phyloP scores from a whole-genome alignment of 2,888 invertebrate species.

The Chesias legatella region DNA sequence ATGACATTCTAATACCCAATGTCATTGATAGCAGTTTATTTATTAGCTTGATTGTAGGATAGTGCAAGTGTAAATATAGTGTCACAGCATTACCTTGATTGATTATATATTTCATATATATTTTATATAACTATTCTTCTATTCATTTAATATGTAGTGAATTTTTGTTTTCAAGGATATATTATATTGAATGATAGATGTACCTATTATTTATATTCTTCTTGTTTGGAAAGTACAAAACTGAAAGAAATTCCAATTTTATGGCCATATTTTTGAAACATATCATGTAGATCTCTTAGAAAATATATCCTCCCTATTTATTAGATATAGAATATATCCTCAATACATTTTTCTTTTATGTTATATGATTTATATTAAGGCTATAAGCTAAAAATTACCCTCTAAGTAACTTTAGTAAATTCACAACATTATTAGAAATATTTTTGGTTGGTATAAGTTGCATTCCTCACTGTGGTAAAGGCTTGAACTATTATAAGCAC shows the following conservation, averaged over 20 bases:
- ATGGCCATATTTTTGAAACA: background rate
- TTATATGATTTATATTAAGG: constrained; percentile 1
- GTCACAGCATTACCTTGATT: background rate
- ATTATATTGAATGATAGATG: no score
- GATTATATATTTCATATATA: background rate
- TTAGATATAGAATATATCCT: constrained; percentile 34
- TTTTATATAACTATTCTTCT: constrained; percentile 23
- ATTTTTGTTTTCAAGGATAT: constrained; percentile 15
- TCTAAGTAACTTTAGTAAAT: no score
- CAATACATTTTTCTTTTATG: background rate
- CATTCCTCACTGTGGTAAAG: no score
- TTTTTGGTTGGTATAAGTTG: no score
- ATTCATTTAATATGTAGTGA: constrained; percentile 31
- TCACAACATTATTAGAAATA: no score
- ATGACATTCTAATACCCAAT: no score
- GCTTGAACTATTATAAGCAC: constrained; percentile 28
- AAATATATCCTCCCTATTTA: no score
- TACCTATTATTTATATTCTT: no score
- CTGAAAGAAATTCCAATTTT: no score
- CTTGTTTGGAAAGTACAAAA: no score
- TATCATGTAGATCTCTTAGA: constrained; percentile 39
- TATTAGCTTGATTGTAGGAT: no score
- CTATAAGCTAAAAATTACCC: constrained; percentile 9
- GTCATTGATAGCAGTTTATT: no score
- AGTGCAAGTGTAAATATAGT: background rate